Evolutionary conservation across 2,113 vertebrate genomes (phyloP).

Genomic region (Otocyon megalotis): DNA sequence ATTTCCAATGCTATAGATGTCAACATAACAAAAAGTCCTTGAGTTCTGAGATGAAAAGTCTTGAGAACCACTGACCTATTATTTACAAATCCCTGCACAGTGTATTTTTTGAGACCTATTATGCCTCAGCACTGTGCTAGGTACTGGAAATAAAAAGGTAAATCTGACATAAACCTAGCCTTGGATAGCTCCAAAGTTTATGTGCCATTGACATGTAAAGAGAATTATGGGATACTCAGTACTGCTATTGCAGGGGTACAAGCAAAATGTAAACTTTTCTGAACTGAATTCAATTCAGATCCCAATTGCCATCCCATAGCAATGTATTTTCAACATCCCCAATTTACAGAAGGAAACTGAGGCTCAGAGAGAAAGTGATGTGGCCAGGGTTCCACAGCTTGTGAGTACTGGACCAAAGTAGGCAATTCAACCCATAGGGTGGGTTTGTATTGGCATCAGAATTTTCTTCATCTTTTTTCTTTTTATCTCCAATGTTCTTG

Average conservation of each 20-base stretch:
- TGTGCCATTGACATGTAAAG: background rate
- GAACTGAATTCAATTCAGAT: background rate
- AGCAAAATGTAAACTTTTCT: constrained; percentile 17
- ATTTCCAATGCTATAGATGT: background rate
- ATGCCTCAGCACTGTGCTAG: background rate
- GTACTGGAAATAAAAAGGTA: background rate
- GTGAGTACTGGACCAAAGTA: background rate
- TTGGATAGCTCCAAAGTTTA: background rate
- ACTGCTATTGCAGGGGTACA: background rate
- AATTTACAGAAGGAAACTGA: background rate
- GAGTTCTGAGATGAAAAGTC: background rate
- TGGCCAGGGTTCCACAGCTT: background rate
- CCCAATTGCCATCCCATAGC: background rate
- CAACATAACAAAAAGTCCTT: background rate
- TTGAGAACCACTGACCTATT: background rate
- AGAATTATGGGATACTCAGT: background rate
- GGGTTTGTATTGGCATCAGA: background rate
- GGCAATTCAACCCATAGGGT: background rate
- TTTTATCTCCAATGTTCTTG: background rate
- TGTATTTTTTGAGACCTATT: background rate
- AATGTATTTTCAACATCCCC: background rate
- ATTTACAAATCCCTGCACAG: background rate
- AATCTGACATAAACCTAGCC: background rate
- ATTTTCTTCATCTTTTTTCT: background rate
- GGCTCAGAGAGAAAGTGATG: background rate